These are phyloP conservation scores for Drosophila jambulina DNA, from an alignment of 1,140 invertebrate species.

Conservation along the genomic window DNA sequence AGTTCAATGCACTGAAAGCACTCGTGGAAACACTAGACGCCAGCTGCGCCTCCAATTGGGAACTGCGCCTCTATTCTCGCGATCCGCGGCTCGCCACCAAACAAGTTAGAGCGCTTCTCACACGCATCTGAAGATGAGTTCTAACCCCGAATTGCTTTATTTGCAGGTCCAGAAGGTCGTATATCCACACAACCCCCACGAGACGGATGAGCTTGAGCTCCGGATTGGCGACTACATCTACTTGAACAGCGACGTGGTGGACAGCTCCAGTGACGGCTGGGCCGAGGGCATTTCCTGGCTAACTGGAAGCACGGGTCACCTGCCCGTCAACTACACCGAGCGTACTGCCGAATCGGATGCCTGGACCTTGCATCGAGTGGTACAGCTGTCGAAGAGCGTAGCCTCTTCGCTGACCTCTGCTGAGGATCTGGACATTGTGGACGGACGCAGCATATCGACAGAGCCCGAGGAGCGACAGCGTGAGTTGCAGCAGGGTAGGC, in stretches of 20 bases:
- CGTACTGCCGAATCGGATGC: constrained; percentile 94
- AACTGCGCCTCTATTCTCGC: constrained; percentile 93
- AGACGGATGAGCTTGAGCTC: constrained; percentile 94
- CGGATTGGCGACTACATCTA: constrained; percentile 94
- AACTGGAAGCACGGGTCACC: constrained; percentile 91
- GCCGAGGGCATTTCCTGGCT: constrained; percentile 94
- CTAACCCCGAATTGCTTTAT: neutral
- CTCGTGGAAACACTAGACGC: constrained; percentile 91
- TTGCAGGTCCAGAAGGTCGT: constrained; percentile 91
- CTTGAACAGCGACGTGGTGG: constrained; percentile 90
- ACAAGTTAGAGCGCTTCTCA: constrained; percentile 87
- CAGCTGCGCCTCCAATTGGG: constrained; percentile 90
- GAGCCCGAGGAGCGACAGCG: constrained; percentile 73
- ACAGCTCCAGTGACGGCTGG: constrained; percentile 93
- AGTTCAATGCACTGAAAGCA: constrained; percentile 90
- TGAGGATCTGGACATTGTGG: constrained; percentile 85
- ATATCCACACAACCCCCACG: constrained; percentile 91
- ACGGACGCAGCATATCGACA: constrained; percentile 85
- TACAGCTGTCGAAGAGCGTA: constrained; percentile 86
- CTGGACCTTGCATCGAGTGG: constrained; percentile 93
- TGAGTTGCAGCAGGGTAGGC: constrained; percentile 58
- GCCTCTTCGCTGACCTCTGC: constrained; percentile 85
- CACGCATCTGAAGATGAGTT: neutral
- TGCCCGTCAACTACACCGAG: constrained; percentile 93
- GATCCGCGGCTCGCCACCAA: constrained; percentile 91